Conservation (phyloP, 1,140 invertebrate species). For the Sitophilus oryzae region DNA sequence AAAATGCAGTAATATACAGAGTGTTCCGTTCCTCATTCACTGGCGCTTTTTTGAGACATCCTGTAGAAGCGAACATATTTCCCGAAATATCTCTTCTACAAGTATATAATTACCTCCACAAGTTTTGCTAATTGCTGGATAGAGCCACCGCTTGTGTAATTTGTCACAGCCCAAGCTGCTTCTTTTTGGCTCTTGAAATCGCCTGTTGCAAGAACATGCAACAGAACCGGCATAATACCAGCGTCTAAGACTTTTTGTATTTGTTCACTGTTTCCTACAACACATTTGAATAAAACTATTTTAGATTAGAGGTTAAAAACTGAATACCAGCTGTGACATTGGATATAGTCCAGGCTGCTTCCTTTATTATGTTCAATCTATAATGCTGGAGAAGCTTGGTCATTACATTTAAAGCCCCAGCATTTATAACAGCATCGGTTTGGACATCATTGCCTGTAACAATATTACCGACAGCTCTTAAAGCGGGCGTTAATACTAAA, state of each 20-base stretch:
- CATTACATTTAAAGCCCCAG: conserved; percentile 70
- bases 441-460: conserved; percentile 78
- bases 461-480: conserved; percentile 83
- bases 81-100: neutral
- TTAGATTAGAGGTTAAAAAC: too few species aligned
- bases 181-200: conserved; percentile 99
- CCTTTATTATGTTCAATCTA: conserved; percentile 67
- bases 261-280: conserved; percentile 91
- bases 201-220: conserved; percentile 80
- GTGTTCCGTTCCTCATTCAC: too few species aligned
- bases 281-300: too few species aligned
- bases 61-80: too few species aligned
- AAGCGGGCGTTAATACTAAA: conserved; percentile 79
- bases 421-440: conserved; percentile 85
- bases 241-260: conserved; percentile 97
- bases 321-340: conserved; percentile 95
- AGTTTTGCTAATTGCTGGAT: conserved; percentile 82
- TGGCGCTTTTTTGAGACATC: too few species aligned
- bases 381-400: conserved; percentile 65
- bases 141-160: conserved; percentile 95
- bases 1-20: too few species aligned
- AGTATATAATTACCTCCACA: conserved; percentile 55
- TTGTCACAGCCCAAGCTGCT: conserved; percentile 98
- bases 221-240: conserved; percentile 65
- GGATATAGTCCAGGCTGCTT: conserved; percentile 98